phyloP scores from a whole-genome alignment of 2,113 vertebrate genomes.

The Anas platyrhynchos region DNA sequence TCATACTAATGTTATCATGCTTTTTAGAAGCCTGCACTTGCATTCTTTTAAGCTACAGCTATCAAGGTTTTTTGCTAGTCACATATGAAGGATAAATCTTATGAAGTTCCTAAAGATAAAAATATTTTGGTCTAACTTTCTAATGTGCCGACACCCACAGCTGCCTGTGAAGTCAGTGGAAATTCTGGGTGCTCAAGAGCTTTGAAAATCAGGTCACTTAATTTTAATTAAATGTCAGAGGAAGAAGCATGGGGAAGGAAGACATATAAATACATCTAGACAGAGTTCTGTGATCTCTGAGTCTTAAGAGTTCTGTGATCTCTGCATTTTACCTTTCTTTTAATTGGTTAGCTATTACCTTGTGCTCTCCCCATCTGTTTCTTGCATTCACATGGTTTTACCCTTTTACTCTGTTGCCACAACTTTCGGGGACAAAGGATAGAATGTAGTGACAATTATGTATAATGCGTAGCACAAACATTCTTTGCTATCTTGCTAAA shows the following conservation, averaged over 20 bases:
- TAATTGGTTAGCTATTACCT: neutral
- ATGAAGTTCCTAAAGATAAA: neutral
- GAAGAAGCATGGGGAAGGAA: neutral
- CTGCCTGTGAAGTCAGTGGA: neutral
- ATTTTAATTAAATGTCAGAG: conserved; percentile 27
- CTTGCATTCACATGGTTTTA: neutral
- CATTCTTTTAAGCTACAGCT: neutral
- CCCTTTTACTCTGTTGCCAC: neutral
- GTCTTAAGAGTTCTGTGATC: conserved; percentile 17
- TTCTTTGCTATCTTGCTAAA: neutral
- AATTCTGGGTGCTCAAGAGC: neutral
- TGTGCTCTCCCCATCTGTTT: neutral
- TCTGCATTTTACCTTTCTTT: neutral
- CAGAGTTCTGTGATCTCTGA: conserved; percentile 7
- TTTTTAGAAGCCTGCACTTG: neutral
- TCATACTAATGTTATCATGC: neutral
- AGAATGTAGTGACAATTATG: neutral
- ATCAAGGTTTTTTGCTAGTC: neutral
- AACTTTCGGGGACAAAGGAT: neutral
- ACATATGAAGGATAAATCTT: neutral
- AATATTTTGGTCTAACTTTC: neutral
- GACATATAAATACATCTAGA: neutral
- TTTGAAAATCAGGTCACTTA: conserved; percentile 14
- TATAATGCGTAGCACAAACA: neutral
- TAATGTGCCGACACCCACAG: neutral